Evolutionary conservation across 2,113 vertebrate genomes (phyloP), one percentile per base, ranked within the genome.

Genomic region (Eretmochelys imbricata): DNA sequence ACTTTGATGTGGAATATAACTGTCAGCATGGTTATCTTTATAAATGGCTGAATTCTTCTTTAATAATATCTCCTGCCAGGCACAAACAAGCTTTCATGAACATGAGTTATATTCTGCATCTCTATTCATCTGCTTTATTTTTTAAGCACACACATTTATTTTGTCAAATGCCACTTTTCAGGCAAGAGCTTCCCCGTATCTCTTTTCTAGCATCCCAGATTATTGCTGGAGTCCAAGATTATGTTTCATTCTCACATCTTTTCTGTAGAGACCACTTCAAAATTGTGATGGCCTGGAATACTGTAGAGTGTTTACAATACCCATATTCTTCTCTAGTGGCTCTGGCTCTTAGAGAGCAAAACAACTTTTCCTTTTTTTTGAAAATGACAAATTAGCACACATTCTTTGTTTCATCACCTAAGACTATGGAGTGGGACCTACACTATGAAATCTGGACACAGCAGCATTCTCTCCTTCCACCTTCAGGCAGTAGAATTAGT

Each of bases 331-430:
- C 42, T 57, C 5, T 19, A 62, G 80, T 80, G 8, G 80, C 94
- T 49, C 29, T 35, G 54, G 80, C 75, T 93, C 91, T 90, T 38
- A 84, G 82, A 92, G 20, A 10, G 27, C 82, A 35, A 80, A 92
- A 46, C 35, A 91, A n/a, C 19, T 89, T 93, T 93, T 54, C 57
- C 11, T 78, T 94, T 38, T 54, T 53, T 82, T 86, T 96, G 92
- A 93, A 94, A 80, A 57, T 20, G n/a, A 29, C 19, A 91, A 93
- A 42, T n/a, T 31, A 50, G 87, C 85, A 27, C 29, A 62, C 6
- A 7, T 31, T 29, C 27, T 62, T 62, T n/a, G 62, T 35, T 65
- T 93, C 49, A 76, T 82, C 27, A 57, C 92, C 55, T 82, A 84
- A 72, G 75, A 51, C 29, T 89, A 62, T 89, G 35, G 89, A 89